phyloP scores from a whole-genome alignment of 2,888 invertebrate species.

The Dinocampus coccinellae region DNA sequence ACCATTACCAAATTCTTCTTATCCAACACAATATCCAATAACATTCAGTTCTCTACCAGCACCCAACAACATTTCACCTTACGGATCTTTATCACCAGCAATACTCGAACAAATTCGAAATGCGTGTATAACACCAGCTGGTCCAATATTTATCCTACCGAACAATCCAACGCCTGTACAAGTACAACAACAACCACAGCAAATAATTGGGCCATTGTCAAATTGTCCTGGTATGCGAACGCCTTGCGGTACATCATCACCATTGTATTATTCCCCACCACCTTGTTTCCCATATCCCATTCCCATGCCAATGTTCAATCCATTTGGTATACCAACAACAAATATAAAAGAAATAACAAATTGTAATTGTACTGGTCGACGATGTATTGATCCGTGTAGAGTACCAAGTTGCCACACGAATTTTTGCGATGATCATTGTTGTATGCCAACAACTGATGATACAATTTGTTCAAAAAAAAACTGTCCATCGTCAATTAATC shows the following conservation, averaged over 20 bases:
- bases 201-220: constrained; percentile 7
- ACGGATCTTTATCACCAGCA: constrained; percentile 45
- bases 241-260: constrained; percentile 38
- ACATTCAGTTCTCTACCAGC: constrained; percentile 37
- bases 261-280: constrained; percentile 43
- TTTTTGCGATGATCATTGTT: constrained; percentile 48
- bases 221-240: constrained; percentile 39
- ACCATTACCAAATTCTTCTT: constrained; percentile 35
- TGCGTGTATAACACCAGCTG: constrained; percentile 44
- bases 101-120: constrained; percentile 57
- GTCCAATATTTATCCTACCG: constrained; percentile 61
- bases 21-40: constrained; percentile 35
- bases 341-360: constrained; percentile 19
- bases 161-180: constrained; percentile 41
- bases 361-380: constrained; percentile 39
- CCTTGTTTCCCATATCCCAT: constrained; percentile 55
- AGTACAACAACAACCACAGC: constrained; percentile 13
- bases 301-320: constrained; percentile 50
- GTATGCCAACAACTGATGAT: constrained; percentile 47
- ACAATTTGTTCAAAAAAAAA: constrained; percentile 55
- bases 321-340: constrained; percentile 28
- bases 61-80: constrained; percentile 30
- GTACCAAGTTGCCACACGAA: constrained; percentile 12
- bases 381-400: not conserved
- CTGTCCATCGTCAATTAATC: constrained; percentile 59